phyloP scores from a whole-genome alignment of 2,888 invertebrate species.

The Pegoplata infirma region DNA sequence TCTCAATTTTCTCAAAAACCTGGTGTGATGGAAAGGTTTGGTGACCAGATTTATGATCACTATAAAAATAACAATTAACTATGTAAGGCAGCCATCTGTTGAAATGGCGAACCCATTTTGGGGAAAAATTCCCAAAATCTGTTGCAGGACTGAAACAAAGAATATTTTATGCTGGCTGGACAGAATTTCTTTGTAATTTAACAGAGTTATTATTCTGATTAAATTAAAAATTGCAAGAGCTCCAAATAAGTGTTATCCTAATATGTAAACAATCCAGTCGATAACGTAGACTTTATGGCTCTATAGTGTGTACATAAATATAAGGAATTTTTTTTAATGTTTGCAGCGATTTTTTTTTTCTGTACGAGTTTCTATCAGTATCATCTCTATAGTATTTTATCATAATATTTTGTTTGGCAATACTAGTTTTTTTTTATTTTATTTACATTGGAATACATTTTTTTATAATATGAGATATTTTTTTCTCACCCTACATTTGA shows the following conservation, averaged over 20 bases:
- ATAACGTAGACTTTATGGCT: not conserved
- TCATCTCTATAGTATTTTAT: not conserved
- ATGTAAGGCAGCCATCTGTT: no score
- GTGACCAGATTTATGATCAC: no score
- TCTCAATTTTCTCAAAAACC: no score
- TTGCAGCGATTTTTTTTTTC: not conserved
- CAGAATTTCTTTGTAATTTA: no score
- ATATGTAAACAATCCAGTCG: not conserved
- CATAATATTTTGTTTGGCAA: constrained; percentile 6
- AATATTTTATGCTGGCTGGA: no score
- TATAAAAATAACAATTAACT: no score
- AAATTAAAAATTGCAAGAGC: no score
- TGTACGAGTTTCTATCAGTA: not conserved
- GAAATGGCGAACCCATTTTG: no score
- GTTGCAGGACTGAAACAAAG: no score
- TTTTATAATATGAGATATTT: not conserved
- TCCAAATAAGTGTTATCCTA: not conserved
- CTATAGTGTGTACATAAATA: not conserved
- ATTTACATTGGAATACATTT: not conserved
- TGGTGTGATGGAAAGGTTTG: no score
- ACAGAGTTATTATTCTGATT: no score
- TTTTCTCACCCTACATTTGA: constrained; percentile 20
- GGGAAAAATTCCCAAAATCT: no score
- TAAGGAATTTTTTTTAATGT: not conserved
- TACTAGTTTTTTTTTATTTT: not conserved